Evolutionary conservation across 2,797 vertebrate genomes (phyloP).

Genomic region (Onychomys arenicola): DNA sequence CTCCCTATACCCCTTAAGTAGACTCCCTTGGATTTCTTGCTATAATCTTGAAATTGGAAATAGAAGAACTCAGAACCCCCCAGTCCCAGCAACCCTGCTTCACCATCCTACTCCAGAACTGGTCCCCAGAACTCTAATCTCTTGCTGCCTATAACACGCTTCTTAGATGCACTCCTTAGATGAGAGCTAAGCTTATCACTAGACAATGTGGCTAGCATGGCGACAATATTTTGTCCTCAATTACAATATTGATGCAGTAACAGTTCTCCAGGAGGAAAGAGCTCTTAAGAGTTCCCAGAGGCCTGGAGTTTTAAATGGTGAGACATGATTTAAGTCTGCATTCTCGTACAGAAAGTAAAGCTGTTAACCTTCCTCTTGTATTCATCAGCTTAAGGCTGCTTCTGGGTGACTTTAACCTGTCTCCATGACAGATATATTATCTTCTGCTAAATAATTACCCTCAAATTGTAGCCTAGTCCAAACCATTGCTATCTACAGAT

Average conservation of each 20-base stretch:
- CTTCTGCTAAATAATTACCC: neutral
- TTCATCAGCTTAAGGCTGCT: neutral
- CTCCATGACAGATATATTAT: neutral
- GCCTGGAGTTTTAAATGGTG: neutral
- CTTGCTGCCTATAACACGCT: neutral
- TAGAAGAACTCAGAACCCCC: neutral
- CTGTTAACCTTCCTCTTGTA: neutral
- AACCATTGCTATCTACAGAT: neutral
- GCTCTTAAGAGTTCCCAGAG: neutral
- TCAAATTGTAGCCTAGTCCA: neutral
- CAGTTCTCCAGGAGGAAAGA: neutral
- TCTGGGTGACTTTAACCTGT: neutral
- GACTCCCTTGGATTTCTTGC: too few species aligned
- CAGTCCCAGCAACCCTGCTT: neutral
- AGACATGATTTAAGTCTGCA: neutral
- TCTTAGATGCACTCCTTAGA: neutral
- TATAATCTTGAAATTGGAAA: neutral
- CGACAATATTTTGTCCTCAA: neutral
- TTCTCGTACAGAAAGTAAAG: neutral
- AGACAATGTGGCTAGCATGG: neutral
- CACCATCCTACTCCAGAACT: neutral
- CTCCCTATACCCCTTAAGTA: too few species aligned
- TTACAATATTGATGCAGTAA: too few species aligned
- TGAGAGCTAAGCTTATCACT: neutral
- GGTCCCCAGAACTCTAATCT: neutral